Percentiles rank a stretch among this genome's conserved stretches.
These are phyloP conservation scores for Zeugodacus cucurbitae DNA, from an alignment of 1,140 invertebrate genomes.

Conservation along the genomic window DNA sequence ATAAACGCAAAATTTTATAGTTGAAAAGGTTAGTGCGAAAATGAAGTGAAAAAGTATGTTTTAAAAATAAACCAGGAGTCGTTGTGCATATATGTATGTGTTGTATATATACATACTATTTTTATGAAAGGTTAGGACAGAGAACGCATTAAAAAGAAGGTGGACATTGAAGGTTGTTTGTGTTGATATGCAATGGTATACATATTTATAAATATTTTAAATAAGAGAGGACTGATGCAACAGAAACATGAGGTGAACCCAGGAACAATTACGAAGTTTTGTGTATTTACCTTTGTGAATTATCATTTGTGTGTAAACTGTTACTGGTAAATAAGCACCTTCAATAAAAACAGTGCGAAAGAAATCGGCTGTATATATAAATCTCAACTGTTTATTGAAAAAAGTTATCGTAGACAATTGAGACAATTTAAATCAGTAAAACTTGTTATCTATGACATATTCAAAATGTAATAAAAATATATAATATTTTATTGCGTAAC, in stretches of 20 bases:
- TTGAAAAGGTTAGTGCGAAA: constrained; percentile 12
- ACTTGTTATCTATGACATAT: no score
- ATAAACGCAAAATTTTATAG: neutral
- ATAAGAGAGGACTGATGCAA: neutral
- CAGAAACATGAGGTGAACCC: neutral
- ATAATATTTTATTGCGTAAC: no score
- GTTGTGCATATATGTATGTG: neutral
- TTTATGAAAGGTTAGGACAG: neutral
- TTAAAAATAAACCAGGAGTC: neutral
- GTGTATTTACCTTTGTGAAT: neutral
- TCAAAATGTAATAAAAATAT: no score
- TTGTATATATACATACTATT: neutral
- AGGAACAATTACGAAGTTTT: neutral
- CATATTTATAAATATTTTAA: neutral
- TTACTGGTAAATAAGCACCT: neutral
- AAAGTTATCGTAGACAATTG: no score
- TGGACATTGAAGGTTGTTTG: neutral
- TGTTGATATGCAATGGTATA: neutral
- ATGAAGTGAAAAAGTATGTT: constrained; percentile 9
- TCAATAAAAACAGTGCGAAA: neutral
- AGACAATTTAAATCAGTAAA: no score
- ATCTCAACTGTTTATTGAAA: neutral
- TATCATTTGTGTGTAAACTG: neutral
- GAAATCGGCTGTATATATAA: neutral
- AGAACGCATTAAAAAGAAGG: neutral